Evolutionary conservation across 2,888 invertebrate species (phyloP), one percentile per base, ranked within the genome.

Genomic region (Sthenelais limicola): DNA sequence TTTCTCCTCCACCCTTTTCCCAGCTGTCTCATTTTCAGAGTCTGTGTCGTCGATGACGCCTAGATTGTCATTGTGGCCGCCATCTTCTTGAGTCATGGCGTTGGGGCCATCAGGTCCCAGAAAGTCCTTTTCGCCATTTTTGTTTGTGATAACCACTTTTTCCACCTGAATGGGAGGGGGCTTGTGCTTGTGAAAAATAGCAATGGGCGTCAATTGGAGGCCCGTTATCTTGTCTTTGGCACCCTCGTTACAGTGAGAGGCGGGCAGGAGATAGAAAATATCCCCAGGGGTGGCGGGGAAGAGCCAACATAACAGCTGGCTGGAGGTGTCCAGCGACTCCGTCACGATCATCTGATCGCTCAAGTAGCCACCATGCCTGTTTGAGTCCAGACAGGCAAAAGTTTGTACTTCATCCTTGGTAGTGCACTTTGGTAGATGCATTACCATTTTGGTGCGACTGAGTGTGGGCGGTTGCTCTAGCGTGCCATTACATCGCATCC

Each of bases 321-420:
- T 51, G 18, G 68, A 47, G n/a, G 18, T 30, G 33, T 68, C 68
- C 38, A 49, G 62, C 5, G 73, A 35, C 73, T 75, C 75, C 28
- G 72, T 75, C 21, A 75, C 71, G 26, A 75, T 62, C 21, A 75
- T 48, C 32, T 68, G 73, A 48, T 71, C 54, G 28, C 68, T 68
- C 62, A 73, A 38, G 69, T 68, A 68, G 35, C 73, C 73, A 24
- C 73, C 73, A 30, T 75, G 73, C 18, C 49, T 56, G 30, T 30
- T 32, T 0, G 71, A 71, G 54, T 75, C 73, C 24, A 75, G 71
- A 32, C 75, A 75, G 49, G 70, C 69, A 52, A 73, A 73, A 21
- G 47, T 30, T 43, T 72, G 72, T 26, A 33, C 35, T 4, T n/a
- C 43, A 7, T 43, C 48, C 21, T 47, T 28, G 24, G 26, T 33